Base-by-base conservation (phyloP, 2,797 vertebrate genomes). In the Paguma larvata region DNA sequence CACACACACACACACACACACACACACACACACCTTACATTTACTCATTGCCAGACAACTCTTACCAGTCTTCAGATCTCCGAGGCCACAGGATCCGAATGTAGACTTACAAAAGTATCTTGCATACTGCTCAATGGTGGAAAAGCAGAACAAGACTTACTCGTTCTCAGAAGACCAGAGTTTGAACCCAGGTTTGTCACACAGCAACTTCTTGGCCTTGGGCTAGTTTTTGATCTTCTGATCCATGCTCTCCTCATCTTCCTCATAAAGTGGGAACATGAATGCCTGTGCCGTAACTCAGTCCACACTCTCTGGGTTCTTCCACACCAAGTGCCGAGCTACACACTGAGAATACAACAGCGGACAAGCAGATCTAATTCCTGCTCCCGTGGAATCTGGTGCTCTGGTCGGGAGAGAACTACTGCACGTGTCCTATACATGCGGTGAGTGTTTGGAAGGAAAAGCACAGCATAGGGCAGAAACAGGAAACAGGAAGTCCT, bases 391-490 rank as follows among this genome's bases (percentile, higher is more conserved):
- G 5, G 10, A 46, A 7, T 14, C 34, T 14, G 18, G 38, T 23
- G 14, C 32, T 51, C 46, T 38, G 14, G 3, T 10, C 4, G 5
- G 23, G 19, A 75, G 62, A 72, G 38, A 83, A 38, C 48, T 5
- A 12, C 6, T 30, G 0, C 16, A 4, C 16, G 0, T 1, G 13
- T 32, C 5, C 23, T 30, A 11, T 23, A 46, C 11, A 18, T 3
- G 7, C 3, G 21, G 21, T 27, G 21, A 72, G 15, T 23, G 19
- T 9, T 5, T 0, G 38, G 85, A 65, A 48, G 12, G 77, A 41
- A 72, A 73, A 70, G 32, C 5, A 1, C 21, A 65, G 38, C 65
- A 5, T 14, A 0, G 4, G 44, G 34, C 21, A 89, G 59, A 63
- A 89, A 14, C 14, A 62, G 65, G 53, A 94, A 83, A 32, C 3